phyloP scores from a whole-genome alignment of 2,113 vertebrate genomes.

The Pseudorasbora parva region DNA sequence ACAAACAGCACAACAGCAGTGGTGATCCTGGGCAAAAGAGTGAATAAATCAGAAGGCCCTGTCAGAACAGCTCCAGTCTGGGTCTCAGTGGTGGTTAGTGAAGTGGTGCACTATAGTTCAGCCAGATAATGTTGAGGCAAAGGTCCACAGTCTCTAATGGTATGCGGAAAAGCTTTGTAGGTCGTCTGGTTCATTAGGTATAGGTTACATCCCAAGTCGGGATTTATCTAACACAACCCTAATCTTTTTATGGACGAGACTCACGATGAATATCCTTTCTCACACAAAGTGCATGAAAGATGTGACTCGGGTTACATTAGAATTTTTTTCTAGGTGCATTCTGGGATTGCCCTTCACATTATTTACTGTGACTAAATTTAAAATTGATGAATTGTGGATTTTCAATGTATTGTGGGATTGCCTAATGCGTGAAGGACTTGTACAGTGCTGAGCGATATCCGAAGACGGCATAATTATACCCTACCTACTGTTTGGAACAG shows the following conservation, averaged over 20 bases:
- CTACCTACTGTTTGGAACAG: neutral
- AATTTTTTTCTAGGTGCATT: neutral
- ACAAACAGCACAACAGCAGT: slow-evolving; percentile 60
- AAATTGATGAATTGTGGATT: slow-evolving; percentile 8
- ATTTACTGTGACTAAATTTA: slow-evolving; percentile 1
- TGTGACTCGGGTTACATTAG: neutral
- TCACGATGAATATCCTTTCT: neutral
- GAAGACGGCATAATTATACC: slow-evolving; percentile 26
- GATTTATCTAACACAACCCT: neutral
- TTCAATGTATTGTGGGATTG: neutral
- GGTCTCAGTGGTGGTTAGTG: slow-evolving; percentile 4
- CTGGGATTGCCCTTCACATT: neutral
- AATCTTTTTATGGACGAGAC: neutral
- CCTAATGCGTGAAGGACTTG: neutral
- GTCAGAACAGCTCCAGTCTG: slow-evolving; percentile 48
- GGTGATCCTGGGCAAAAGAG: slow-evolving; percentile 41
- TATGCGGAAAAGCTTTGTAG: neutral
- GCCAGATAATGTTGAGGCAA: neutral
- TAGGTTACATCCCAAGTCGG: neutral
- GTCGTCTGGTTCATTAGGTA: neutral
- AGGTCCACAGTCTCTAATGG: neutral
- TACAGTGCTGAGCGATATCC: neutral
- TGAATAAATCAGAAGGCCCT: slow-evolving; percentile 51
- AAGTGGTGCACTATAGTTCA: neutral
- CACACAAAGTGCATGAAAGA: slow-evolving; percentile 4